phyloP scores from a whole-genome alignment of 2,888 invertebrate species.

The Frankliniella fusca region DNA sequence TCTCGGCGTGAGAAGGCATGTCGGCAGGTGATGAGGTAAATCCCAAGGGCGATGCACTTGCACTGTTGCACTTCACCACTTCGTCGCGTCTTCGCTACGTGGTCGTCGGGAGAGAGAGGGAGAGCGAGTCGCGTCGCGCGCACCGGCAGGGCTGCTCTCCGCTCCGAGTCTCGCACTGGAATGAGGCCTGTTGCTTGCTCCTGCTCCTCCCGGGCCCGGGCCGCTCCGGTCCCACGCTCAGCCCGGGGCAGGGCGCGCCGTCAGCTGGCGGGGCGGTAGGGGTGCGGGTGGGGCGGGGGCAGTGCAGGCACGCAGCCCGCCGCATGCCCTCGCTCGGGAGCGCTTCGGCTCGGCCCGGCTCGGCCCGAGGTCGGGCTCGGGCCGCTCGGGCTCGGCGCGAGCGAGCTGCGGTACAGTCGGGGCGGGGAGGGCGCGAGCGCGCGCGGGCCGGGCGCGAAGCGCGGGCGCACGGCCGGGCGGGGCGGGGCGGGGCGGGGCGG shows the following conservation, averaged over 20 bases:
- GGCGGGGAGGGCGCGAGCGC: constrained; percentile 56
- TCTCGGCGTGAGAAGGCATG: background rate
- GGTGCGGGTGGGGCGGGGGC: constrained; percentile 18
- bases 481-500: constrained; percentile 42
- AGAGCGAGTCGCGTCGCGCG: background rate
- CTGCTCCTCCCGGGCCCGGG: too few species aligned
- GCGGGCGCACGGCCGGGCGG: constrained; percentile 28
- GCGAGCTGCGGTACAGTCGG: constrained; percentile 50
- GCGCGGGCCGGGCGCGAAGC: constrained; percentile 57
- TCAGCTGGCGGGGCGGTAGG: constrained; percentile 19
- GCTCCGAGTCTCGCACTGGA: background rate
- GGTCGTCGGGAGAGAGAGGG: background rate
- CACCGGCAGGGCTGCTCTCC: background rate
- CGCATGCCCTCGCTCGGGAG: constrained; percentile 34
- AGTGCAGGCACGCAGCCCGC: constrained; percentile 29
- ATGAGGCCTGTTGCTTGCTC: background rate
- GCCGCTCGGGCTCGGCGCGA: constrained; percentile 30
- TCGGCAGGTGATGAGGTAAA: constrained; percentile 21
- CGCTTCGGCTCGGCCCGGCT: constrained; percentile 27
- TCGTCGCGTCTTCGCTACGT: background rate
- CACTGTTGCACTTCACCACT: constrained; percentile 11
- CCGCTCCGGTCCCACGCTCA: background rate
- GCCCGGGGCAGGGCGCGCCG: background rate
- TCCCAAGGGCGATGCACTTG: background rate
- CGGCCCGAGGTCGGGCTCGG: constrained; percentile 26